phyloP scores from a whole-genome alignment of 1,140 invertebrate species.

The Himalopsyche phryganea region DNA sequence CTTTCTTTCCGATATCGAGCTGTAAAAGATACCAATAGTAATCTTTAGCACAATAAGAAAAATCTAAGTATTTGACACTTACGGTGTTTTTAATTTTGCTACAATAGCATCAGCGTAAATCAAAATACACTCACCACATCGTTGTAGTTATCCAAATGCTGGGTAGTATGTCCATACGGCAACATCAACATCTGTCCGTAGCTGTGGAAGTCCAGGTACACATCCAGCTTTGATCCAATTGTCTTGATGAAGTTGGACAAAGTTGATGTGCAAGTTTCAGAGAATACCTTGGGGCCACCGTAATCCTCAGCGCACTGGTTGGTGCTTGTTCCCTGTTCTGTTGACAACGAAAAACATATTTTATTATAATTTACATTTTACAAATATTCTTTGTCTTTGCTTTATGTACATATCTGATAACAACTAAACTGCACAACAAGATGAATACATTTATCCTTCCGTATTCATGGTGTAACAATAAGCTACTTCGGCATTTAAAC shows the following conservation, averaged over 20 bases:
- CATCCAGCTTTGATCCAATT: conserved; percentile 45
- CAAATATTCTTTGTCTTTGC: too few species aligned
- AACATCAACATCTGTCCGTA: conserved; percentile 60
- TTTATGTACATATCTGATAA: too few species aligned
- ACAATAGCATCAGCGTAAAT: too few species aligned
- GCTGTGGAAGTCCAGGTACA: conserved; percentile 57
- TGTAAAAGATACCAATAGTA: too few species aligned
- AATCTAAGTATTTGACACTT: too few species aligned
- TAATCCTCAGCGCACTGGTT: conserved; percentile 59
- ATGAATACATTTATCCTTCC: too few species aligned
- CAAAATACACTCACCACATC: conserved; percentile 58
- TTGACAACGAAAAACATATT: conserved; percentile 23
- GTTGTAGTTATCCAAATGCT: conserved; percentile 57
- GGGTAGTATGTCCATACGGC: conserved; percentile 50
- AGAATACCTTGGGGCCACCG: conserved; percentile 61
- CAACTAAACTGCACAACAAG: too few species aligned
- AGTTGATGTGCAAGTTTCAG: conserved; percentile 61
- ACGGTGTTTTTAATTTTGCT: too few species aligned
- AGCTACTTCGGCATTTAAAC: too few species aligned
- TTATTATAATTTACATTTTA: too few species aligned
- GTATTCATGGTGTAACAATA: too few species aligned
- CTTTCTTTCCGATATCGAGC: conserved; percentile 24
- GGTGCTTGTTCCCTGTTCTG: conserved; percentile 59
- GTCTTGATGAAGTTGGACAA: conserved; percentile 50
- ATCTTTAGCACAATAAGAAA: too few species aligned